Conservation (phyloP, 2,113 vertebrate genomes). For the Eubucco bourcierii region DNA sequence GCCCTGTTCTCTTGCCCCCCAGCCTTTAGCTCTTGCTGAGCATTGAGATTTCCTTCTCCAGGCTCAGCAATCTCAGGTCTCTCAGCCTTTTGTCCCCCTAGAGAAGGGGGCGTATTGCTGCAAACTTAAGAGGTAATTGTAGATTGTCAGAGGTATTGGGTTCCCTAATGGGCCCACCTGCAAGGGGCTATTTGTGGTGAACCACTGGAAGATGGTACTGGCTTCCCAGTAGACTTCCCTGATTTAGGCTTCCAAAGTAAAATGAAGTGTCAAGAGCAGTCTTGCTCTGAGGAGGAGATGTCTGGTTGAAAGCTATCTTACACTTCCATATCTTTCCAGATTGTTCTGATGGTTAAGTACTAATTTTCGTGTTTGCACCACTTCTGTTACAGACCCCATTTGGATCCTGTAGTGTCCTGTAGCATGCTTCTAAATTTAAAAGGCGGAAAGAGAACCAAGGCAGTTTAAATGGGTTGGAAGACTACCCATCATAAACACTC, state of each 20-base stretch:
- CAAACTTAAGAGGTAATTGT: background rate
- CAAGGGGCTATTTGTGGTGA: background rate
- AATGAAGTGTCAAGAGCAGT: background rate
- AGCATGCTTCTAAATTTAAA: constrained; percentile 48
- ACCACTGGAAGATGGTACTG: background rate
- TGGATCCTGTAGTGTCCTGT: constrained; percentile 39
- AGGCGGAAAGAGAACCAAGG: constrained; percentile 37
- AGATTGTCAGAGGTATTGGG: background rate
- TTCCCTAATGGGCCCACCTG: background rate
- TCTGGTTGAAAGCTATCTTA: background rate
- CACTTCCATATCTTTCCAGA: background rate
- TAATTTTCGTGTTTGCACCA: background rate
- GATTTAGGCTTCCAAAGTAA: background rate
- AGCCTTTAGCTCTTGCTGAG: no score
- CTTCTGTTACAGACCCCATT: constrained; percentile 41
- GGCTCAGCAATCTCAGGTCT: no score
- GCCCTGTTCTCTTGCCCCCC: no score
- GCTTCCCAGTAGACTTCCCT: background rate
- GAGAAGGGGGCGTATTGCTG: background rate
- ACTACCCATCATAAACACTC: constrained; percentile 27
- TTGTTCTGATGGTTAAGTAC: constrained; percentile 25
- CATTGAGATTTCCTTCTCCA: no score
- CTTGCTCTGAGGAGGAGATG: background rate
- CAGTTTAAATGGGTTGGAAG: constrained; percentile 49
- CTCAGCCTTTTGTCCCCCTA: no score